Evolutionary conservation across 2,888 invertebrate genomes (phyloP).

Genomic region (Megaustenia siamemsis): DNA sequence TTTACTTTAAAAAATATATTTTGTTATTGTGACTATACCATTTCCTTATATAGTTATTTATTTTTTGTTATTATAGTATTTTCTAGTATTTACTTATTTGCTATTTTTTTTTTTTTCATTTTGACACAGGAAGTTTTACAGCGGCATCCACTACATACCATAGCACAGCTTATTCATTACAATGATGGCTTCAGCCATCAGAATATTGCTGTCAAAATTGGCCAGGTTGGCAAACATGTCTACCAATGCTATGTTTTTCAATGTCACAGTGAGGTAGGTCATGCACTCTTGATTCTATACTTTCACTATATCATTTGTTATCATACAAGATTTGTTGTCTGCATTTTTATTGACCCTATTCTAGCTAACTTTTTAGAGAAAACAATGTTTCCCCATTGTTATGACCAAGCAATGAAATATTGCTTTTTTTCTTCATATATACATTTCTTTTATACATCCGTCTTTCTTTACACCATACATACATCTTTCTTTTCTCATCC

Average conservation of each 20-base stretch:
- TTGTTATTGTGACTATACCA: no score
- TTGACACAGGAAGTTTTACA: conserved; percentile 74
- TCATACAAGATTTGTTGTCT: no score
- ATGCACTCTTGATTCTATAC: background rate
- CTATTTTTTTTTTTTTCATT: background rate
- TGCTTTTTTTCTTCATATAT: no score
- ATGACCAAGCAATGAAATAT: no score
- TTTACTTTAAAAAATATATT: background rate
- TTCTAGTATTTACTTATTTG: background rate
- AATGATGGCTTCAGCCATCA: conserved; percentile 75
- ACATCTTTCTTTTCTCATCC: no score
- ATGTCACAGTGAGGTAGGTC: conserved; percentile 73
- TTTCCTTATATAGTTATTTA: no score
- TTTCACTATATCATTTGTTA: no score
- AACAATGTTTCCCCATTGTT: no score
- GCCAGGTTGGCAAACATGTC: conserved; percentile 70
- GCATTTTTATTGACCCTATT: no score
- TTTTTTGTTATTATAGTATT: background rate
- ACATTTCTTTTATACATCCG: no score
- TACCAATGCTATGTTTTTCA: conserved; percentile 78
- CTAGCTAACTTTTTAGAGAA: no score
- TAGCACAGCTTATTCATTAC: conserved; percentile 77
- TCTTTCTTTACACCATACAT: no score
- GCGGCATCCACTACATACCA: conserved; percentile 77
- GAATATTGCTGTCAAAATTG: conserved; percentile 77